These are phyloP conservation scores for Leptopilina myrica DNA, from an alignment of 2,888 invertebrate genomes.

Conservation along the genomic window DNA sequence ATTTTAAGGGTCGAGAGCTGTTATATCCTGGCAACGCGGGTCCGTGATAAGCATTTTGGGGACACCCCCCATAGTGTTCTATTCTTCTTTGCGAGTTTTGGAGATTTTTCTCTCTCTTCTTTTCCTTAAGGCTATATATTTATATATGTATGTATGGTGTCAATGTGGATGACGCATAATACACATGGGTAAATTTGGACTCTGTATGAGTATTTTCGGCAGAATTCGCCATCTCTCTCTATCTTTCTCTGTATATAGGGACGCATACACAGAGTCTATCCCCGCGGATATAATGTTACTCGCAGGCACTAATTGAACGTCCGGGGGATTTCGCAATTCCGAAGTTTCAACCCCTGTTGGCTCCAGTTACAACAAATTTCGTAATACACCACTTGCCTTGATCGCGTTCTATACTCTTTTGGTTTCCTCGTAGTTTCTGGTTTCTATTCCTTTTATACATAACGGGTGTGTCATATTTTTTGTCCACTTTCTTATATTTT, in stretches of 20 bases:
- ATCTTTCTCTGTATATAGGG: neutral
- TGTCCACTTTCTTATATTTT: neutral
- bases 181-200: slow-evolving; percentile 1
- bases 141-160: neutral
- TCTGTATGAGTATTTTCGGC: neutral
- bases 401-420: slow-evolving; percentile 14
- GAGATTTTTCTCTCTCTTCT: neutral
- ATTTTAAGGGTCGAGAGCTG: slow-evolving; percentile 13
- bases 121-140: neutral
- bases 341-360: slow-evolving; percentile 25
- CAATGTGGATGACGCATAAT: neutral
- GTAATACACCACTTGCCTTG: slow-evolving; percentile 21
- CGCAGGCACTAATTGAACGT: slow-evolving; percentile 52
- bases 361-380: slow-evolving; percentile 33
- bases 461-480: neutral
- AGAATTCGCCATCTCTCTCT: neutral
- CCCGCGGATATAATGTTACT: slow-evolving; percentile 48
- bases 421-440: slow-evolving; percentile 12
- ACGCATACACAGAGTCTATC: slow-evolving; percentile 10
- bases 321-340: slow-evolving; percentile 54
- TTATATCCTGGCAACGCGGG: slow-evolving; percentile 8
- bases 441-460: neutral
- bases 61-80: neutral
- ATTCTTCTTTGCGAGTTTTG: neutral
- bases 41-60: slow-evolving; percentile 15